phyloP scores from a whole-genome alignment of 2,797 vertebrate genomes.

The Macrochelys suwanniensis region DNA sequence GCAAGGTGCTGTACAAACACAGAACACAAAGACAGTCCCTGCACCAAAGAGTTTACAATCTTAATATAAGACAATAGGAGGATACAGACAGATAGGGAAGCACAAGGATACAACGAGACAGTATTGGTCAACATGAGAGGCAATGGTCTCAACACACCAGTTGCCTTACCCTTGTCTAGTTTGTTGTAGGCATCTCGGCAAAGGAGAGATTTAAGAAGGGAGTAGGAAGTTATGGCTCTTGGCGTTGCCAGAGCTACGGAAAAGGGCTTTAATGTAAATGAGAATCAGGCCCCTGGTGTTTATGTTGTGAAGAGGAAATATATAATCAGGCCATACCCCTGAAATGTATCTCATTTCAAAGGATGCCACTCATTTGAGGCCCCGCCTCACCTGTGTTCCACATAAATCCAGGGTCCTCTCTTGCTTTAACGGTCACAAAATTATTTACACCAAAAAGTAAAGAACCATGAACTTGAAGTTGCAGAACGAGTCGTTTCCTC shows the following conservation, averaged over 20 bases:
- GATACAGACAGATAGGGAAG: neutral
- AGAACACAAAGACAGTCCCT: neutral
- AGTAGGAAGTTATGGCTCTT: conserved; percentile 45
- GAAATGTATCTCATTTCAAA: rapidly evolving
- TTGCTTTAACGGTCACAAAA: rapidly evolving
- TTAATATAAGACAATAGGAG: neutral
- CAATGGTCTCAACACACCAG: neutral
- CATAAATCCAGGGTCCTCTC: neutral
- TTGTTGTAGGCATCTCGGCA: conserved; percentile 7
- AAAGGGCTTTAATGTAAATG: conserved; percentile 29
- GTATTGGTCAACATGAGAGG: neutral
- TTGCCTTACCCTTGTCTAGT: neutral
- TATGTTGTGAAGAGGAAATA: conserved; percentile 43
- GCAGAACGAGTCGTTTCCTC: rapidly evolving
- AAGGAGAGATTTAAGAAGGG: conserved; percentile 12
- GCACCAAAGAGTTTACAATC: neutral
- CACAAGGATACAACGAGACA: neutral
- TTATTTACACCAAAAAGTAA: neutral
- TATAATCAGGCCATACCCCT: conserved; percentile 40
- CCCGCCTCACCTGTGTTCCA: neutral
- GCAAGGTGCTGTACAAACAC: neutral
- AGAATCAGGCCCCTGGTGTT: neutral
- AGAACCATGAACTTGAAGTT: neutral
- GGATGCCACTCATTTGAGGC: rapidly evolving
- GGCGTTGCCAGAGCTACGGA: conserved; percentile 6